Conservation (phyloP, 2,888 invertebrate genomes). For the Phrixothrix hirtus region DNA sequence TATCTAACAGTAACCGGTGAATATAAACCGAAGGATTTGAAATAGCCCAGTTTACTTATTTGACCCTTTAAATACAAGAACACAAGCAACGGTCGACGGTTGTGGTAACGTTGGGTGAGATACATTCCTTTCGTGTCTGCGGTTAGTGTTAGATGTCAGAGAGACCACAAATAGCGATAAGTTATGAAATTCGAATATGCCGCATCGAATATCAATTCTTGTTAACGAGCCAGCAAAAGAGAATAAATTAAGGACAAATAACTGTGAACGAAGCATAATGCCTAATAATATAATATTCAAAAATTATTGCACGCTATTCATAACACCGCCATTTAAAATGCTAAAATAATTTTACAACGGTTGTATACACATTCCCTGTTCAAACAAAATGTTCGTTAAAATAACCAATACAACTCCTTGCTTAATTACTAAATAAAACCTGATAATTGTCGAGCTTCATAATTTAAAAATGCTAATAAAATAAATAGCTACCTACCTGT, state of each 20-base stretch:
- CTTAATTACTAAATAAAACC: no score
- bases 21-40: conserved; percentile 9
- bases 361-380: no score
- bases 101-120: conserved; percentile 40
- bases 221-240: conserved; percentile 26
- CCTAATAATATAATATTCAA: conserved; percentile 9
- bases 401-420: no score
- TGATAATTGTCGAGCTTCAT: no score
- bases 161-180: conserved; percentile 42
- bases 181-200: conserved; percentile 42
- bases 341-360: no score
- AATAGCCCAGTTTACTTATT: conserved; percentile 22
- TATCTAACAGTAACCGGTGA: no score
- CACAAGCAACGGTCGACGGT: conserved; percentile 28
- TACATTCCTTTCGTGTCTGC: conserved; percentile 46
- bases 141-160: conserved; percentile 48
- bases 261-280: conserved; percentile 18
- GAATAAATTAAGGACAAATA: conserved; percentile 24
- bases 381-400: no score
- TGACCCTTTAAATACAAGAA: conserved; percentile 32
- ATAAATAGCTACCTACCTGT: no score
- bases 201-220: conserved; percentile 41
- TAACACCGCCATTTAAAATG: no score
- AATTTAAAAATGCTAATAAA: no score
- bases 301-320: no score